Conservation (phyloP, 1,140 invertebrate genomes). For the Brachionus rotundiformis region DNA sequence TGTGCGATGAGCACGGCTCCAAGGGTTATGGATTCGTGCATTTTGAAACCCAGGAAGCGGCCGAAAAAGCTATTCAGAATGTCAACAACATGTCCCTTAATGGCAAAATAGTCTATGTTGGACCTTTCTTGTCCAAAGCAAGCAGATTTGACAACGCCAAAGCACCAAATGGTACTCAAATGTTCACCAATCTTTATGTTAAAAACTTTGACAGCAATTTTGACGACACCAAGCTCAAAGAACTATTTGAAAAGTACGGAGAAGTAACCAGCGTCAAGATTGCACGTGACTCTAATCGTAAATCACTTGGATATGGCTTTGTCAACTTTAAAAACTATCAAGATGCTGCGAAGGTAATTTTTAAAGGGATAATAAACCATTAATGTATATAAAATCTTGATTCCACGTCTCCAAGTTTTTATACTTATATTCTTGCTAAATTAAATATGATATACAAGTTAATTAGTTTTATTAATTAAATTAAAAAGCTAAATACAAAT, state of each 20-base stretch:
- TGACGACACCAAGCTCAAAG: slow-evolving; percentile 84
- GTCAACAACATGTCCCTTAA: slow-evolving; percentile 90
- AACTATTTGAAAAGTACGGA: slow-evolving; percentile 92
- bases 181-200: slow-evolving; percentile 98
- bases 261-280: slow-evolving; percentile 77
- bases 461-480: too few relatives aligned
- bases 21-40: slow-evolving; percentile 99
- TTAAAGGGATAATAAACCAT: too few relatives aligned
- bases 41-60: slow-evolving; percentile 98
- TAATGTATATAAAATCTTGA: too few relatives aligned
- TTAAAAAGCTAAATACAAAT: too few relatives aligned
- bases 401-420: too few relatives aligned
- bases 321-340: not conserved
- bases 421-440: too few relatives aligned
- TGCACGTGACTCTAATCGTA: not conserved
- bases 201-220: slow-evolving; percentile 97
- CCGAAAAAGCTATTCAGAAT: slow-evolving; percentile 75
- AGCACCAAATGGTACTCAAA: slow-evolving; percentile 68
- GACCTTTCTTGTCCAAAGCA: slow-evolving; percentile 92
- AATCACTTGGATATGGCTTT: slow-evolving; percentile 29
- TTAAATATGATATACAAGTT: too few relatives aligned
- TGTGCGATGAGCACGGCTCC: slow-evolving; percentile 93
- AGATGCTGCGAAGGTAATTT: slow-evolving; percentile 45
- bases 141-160: slow-evolving; percentile 96
- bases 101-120: slow-evolving; percentile 92